These are phyloP conservation scores for Drosophila melanosoma DNA, from an alignment of 2,888 invertebrate genomes.

Conservation along the genomic window DNA sequence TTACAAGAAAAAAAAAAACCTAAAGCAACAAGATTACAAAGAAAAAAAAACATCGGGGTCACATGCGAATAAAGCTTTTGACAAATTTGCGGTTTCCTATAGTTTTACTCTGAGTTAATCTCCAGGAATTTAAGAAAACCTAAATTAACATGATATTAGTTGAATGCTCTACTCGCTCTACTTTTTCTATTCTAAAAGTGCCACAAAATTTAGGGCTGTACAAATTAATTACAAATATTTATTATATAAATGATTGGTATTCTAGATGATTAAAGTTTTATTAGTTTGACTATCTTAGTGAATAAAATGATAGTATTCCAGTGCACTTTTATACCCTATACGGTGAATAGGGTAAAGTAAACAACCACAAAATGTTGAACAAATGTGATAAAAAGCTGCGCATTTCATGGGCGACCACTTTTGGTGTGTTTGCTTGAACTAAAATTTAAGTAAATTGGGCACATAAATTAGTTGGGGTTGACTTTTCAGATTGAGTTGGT, in stretches of 20 bases:
- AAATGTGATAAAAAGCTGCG: slow-evolving; percentile 27
- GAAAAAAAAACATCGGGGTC: slow-evolving; percentile 2
- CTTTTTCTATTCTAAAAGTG: background rate
- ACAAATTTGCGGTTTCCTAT: slow-evolving; percentile 31
- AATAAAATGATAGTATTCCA: background rate
- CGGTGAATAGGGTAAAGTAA: background rate
- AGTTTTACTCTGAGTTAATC: slow-evolving; percentile 25
- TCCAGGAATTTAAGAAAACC: slow-evolving; percentile 1
- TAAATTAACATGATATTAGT: background rate
- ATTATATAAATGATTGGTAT: background rate
- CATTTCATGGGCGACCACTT: slow-evolving; percentile 14
- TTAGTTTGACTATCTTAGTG: background rate
- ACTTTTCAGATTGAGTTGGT: slow-evolving; percentile 3
- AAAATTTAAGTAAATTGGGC: slow-evolving; percentile 44
- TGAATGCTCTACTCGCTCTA: background rate
- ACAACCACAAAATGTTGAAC: slow-evolving; percentile 20
- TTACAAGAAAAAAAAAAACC: slow-evolving; percentile 22
- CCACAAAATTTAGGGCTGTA: background rate
- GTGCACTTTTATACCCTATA: background rate
- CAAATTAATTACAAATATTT: background rate
- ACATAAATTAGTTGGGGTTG: slow-evolving; percentile 34
- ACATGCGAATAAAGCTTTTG: slow-evolving; percentile 43
- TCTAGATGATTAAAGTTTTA: background rate
- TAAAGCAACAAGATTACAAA: slow-evolving; percentile 1
- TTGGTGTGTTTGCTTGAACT: slow-evolving; percentile 31